Evolutionary conservation across 2,797 vertebrate genomes (phyloP), one percentile per base, ranked within the genome.

Genomic region (Sparus aurata): DNA sequence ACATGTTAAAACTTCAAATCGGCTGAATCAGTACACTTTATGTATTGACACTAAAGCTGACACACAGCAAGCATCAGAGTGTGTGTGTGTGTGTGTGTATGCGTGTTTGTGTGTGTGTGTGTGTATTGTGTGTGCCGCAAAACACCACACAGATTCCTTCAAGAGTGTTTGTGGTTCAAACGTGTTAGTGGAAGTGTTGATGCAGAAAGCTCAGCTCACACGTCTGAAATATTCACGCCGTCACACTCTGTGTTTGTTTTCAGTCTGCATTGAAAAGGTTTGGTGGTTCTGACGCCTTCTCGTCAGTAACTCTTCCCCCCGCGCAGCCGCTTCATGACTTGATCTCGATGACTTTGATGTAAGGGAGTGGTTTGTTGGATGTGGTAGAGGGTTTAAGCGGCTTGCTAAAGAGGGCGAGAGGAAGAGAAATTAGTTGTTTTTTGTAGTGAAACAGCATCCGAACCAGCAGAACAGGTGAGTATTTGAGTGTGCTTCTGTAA

Each of bases 301-400:
- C 18, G 27, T 64, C n/a, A 20, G 16, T 4, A 0, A 16, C 12
- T 3, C 1, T 23, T 4, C 60, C 22, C 60, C 62, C 20, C 3
- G 43, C 5, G 5, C 22, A 5, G 70, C 15, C 15, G 3, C 45
- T 83, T 95, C 93, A 94, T 15, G 96, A 95, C 85, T 91, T 96
- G 76, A 96, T 98, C 89, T 99, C 98, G 52, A 99, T 97, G 89
- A 99, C 96, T 87, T 97, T 97, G 86, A 99, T 99, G 91, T 97
- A 96, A 12, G 98, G 97, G 75, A 97, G 94, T 0, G 95, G 96
- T 82, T 98, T 98, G 58, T 87, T 95, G 8, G 96, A 94, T 0
- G 95, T 93, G 58, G 81, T 93, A 18, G 96, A 94, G 4, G 54
- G 95, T 70, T 94, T 95, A 75, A 96, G 88, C 43, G 94, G 93